Base-by-base conservation (phyloP, 2,888 invertebrate species). In the Meliscaeva auricollis region DNA sequence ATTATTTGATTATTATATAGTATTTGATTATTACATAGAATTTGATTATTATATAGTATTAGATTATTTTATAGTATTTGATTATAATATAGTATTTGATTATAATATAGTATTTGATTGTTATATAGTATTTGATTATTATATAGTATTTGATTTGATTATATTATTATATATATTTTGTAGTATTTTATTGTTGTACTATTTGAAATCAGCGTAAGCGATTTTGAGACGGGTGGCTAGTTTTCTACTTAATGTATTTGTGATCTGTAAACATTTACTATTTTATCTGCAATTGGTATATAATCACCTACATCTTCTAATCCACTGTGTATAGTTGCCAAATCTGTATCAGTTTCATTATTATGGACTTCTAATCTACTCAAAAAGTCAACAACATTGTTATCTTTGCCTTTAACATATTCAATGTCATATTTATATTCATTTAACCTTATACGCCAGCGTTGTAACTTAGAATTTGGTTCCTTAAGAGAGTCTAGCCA, bases 371-470 rank as follows among this genome's bases (percentile, higher is more conserved):
- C 26, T 4, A 26, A 26, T 26, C 26, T 26, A 26, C 26, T 26
- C 26, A 26, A 26, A 26, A 26, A 26, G 26, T 26, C 26, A 26
- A 4, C 41, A 15, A 41, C 38, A n/a, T 26, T 20, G 9, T 41
- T 41, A 1, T 52, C 38, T 17, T 69, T 52, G 3, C 73, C 70
- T 48, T 44, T 52, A 11, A 75, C 26, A 30, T 68, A 80, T 17
- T 70, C 62, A 11, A 70, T 78, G 13, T 70, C 46, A 17, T 72
- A 60, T 13, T 72, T 20, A 48, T 15, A 35, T 66, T 48, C 26
- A 26, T 26, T 26, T 26, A 4, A 26, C 26, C 26, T 26, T 26
- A 26, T 26, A 26, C 26, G 26, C 54, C 52, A 69, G n/a, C 26
- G 5, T 17, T 69, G 41, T 1, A 72, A 38, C 7, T n/a, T 50